Evolutionary conservation across 2,797 vertebrate species (phyloP).

Genomic region (Psittacula echo): DNA sequence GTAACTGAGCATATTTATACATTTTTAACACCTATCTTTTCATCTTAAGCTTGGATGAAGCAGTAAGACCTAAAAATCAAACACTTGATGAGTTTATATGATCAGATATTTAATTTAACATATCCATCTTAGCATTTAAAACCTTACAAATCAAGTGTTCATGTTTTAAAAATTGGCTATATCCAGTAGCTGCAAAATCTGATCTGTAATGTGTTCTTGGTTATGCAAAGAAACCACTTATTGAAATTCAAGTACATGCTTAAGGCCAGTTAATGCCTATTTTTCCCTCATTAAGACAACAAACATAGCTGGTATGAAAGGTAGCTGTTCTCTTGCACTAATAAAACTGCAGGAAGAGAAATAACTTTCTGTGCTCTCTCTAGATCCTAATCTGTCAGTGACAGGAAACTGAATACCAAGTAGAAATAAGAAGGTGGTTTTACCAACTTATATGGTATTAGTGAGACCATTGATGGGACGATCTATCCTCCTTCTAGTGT

Average conservation of each 20-base stretch:
- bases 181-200: not conserved
- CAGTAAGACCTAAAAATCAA: constrained; percentile 8
- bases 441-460: not conserved
- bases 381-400: not conserved
- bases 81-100: not conserved
- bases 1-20: not conserved
- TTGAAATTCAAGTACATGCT: constrained; percentile 61
- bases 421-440: not conserved
- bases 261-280: constrained; percentile 54
- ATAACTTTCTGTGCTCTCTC: not conserved
- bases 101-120: not conserved
- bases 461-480: not conserved
- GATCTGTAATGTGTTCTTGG: not conserved
- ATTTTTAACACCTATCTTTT: not conserved
- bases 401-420: not conserved
- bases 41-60: not conserved
- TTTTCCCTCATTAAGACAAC: constrained; percentile 65
- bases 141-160: not conserved
- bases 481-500: not conserved
- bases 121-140: not conserved
- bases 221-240: constrained; percentile 47
- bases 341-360: constrained; percentile 5
- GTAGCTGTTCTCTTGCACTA: constrained; percentile 2
- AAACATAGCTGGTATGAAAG: constrained; percentile 50
- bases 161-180: not conserved